These are phyloP conservation scores for Blastobasis adustella DNA, from an alignment of 2,888 invertebrate genomes.

Conservation along the genomic window DNA sequence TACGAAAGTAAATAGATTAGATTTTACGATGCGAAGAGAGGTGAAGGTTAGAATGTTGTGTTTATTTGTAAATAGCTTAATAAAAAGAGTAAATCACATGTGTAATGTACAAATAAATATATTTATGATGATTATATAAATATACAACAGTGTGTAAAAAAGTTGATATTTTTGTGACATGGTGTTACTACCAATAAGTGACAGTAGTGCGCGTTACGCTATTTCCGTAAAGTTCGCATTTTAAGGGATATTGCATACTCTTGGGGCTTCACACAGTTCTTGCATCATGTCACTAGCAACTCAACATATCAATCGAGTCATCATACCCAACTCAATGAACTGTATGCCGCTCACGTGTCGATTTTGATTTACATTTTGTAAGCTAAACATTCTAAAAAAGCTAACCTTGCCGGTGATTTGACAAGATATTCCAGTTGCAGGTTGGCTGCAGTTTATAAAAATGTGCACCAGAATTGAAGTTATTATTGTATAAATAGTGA, in stretches of 20 bases:
- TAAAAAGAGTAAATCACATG: slow-evolving; percentile 37
- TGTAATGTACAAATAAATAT: slow-evolving; percentile 69
- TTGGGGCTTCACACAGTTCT: slow-evolving; percentile 57
- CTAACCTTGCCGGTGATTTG: too few relatives aligned
- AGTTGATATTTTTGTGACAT: slow-evolving; percentile 66
- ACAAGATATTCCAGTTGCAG: too few relatives aligned
- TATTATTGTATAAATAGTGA: slow-evolving; percentile 24
- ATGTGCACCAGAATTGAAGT: slow-evolving; percentile 20
- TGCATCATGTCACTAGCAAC: slow-evolving; percentile 58
- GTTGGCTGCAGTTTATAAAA: slow-evolving; percentile 26
- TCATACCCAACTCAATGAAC: slow-evolving; percentile 8
- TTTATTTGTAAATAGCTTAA: slow-evolving; percentile 65
- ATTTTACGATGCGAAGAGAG: slow-evolving; percentile 46
- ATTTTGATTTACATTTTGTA: too few relatives aligned
- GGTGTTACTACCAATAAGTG: slow-evolving; percentile 52
- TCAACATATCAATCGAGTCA: slow-evolving; percentile 55
- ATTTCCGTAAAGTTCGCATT: slow-evolving; percentile 51
- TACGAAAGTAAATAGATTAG: slow-evolving; percentile 24
- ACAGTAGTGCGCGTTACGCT: slow-evolving; percentile 41
- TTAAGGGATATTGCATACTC: slow-evolving; percentile 29
- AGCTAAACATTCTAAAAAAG: too few relatives aligned
- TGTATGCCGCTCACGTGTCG: too few relatives aligned
- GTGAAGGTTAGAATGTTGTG: slow-evolving; percentile 52
- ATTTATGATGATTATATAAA: slow-evolving; percentile 54
- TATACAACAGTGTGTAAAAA: slow-evolving; percentile 54